Conservation (phyloP, 2,888 invertebrate genomes). For the Alentia gelatinosa region DNA sequence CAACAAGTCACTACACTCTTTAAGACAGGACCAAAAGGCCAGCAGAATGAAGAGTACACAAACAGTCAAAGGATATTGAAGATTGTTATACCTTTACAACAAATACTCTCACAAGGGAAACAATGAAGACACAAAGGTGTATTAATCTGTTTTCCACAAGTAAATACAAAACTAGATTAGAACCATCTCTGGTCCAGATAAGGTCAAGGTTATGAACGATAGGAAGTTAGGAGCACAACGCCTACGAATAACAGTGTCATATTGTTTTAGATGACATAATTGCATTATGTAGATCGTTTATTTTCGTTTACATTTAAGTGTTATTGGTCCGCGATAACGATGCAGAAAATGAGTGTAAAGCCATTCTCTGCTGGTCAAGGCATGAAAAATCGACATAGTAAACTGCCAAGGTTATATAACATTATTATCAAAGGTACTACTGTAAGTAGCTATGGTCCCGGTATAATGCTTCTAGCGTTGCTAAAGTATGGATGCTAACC, state of each 20-base stretch:
- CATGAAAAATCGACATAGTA: not conserved
- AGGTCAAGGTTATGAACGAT: not conserved
- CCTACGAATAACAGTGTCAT: not conserved
- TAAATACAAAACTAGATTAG: slow-evolving; percentile 33
- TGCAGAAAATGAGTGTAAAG: not conserved
- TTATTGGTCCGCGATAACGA: slow-evolving; percentile 14
- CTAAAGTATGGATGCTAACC: not conserved
- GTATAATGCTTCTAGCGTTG: not conserved
- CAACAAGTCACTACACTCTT: no score
- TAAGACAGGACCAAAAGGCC: not conserved
- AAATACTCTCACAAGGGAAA: not conserved
- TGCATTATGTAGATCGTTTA: not conserved
- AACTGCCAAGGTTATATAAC: not conserved
- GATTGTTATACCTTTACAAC: not conserved
- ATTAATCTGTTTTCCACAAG: not conserved
- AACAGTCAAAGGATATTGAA: not conserved
- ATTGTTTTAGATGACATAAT: not conserved
- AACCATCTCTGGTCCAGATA: not conserved
- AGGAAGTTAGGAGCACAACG: not conserved
- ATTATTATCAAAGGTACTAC: slow-evolving; percentile 6
- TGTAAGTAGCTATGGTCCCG: slow-evolving; percentile 1
- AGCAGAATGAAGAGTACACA: not conserved
- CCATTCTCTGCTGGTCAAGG: slow-evolving; percentile 12
- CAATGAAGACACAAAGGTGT: slow-evolving; percentile 47
- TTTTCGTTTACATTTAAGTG: not conserved